phyloP scores from a whole-genome alignment of 1,140 invertebrate species.

The Hydropsyche tenuis region DNA sequence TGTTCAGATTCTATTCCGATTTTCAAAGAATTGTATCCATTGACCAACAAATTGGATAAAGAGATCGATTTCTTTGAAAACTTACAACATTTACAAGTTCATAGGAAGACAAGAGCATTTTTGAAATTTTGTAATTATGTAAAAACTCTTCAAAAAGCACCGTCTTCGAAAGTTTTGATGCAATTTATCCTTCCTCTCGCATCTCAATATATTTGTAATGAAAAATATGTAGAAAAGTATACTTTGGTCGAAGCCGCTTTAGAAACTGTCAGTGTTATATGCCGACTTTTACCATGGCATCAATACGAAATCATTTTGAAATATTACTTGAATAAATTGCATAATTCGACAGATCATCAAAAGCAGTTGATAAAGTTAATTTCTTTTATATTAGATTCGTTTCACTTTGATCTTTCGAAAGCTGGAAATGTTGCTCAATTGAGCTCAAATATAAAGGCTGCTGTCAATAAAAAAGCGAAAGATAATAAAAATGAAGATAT shows the following conservation, averaged over 20 bases:
- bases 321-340: slow-evolving; percentile 79
- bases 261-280: slow-evolving; percentile 76
- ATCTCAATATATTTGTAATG: slow-evolving; percentile 79
- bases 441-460: slow-evolving; percentile 38
- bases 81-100: slow-evolving; percentile 84
- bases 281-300: slow-evolving; percentile 82
- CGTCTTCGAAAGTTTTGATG: slow-evolving; percentile 74
- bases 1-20: slow-evolving; percentile 73
- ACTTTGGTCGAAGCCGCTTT: slow-evolving; percentile 86
- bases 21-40: slow-evolving; percentile 74
- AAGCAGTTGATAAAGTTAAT: slow-evolving; percentile 83
- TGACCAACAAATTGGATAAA: slow-evolving; percentile 75
- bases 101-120: slow-evolving; percentile 81
- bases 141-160: slow-evolving; percentile 64
- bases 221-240: slow-evolving; percentile 76
- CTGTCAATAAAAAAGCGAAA: slow-evolving; percentile 39
- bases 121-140: slow-evolving; percentile 70
- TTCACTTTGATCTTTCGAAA: slow-evolving; percentile 89
- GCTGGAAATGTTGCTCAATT: slow-evolving; percentile 53
- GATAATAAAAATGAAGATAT: slow-evolving; percentile 51
- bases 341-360: slow-evolving; percentile 74
- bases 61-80: slow-evolving; percentile 97
- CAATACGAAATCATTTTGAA: slow-evolving; percentile 83
- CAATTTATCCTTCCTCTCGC: slow-evolving; percentile 87
- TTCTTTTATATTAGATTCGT: slow-evolving; percentile 85